Conservation (phyloP, 2,113 vertebrate genomes). For the Tetraodon nigroviridis region DNA sequence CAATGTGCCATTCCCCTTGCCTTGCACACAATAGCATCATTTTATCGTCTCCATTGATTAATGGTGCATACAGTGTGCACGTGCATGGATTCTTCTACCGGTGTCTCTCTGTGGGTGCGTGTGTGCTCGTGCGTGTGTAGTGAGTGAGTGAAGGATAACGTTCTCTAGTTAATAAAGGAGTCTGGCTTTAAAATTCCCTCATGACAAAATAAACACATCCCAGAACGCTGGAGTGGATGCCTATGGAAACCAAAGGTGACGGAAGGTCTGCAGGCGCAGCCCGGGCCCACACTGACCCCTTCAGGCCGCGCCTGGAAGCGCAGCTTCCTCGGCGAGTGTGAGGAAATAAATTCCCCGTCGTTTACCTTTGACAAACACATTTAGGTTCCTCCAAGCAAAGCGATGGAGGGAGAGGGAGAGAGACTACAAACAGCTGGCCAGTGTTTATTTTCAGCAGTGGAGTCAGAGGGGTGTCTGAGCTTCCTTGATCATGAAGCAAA, state of each 20-base stretch:
- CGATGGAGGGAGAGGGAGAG: background rate
- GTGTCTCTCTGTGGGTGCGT: conserved; percentile 9
- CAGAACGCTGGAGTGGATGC: conserved; percentile 43
- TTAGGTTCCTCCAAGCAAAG: conserved; percentile 49
- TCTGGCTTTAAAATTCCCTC: conserved; percentile 60
- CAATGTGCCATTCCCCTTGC: conserved; percentile 46
- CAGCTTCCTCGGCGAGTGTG: conserved; percentile 27
- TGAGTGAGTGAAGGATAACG: conserved; percentile 47
- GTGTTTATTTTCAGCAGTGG: conserved; percentile 56
- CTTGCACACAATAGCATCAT: conserved; percentile 55
- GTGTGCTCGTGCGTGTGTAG: background rate
- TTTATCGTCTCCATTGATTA: conserved; percentile 65
- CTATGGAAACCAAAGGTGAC: conserved; percentile 37
- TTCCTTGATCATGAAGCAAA: conserved; percentile 52
- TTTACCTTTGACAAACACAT: conserved; percentile 69
- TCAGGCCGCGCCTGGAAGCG: conserved; percentile 5
- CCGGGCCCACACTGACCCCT: conserved; percentile 69
- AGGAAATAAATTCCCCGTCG: conserved; percentile 49
- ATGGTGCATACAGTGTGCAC: conserved; percentile 52
- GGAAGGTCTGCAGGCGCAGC: background rate
- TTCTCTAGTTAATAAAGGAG: conserved; percentile 46
- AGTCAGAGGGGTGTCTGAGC: conserved; percentile 54
- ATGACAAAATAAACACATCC: conserved; percentile 68
- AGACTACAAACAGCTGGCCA: conserved; percentile 44
- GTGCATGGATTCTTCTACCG: conserved; percentile 15